Percentiles rank a stretch among this genome's conserved stretches.
These are phyloP conservation scores for Agonopterix arenella DNA, from an alignment of 2,888 invertebrate genomes.

Conservation along the genomic window DNA sequence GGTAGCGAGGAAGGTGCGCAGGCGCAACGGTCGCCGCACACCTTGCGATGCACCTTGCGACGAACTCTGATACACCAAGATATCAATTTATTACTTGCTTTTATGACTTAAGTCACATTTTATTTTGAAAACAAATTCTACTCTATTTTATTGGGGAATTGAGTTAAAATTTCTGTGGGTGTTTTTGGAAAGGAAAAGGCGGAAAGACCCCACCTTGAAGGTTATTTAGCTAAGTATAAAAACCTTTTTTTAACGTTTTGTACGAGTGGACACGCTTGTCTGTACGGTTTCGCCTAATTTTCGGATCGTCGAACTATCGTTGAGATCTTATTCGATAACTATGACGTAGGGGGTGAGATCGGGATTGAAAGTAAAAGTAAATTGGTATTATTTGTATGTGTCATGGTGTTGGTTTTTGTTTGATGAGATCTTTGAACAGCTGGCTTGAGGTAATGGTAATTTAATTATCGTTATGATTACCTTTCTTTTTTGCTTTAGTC, in stretches of 20 bases:
- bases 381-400: constrained; percentile 35
- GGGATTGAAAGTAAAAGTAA: constrained; percentile 2
- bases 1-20: constrained; percentile 41
- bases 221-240: constrained; percentile 65
- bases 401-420: constrained; percentile 32
- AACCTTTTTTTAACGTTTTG: constrained; percentile 50
- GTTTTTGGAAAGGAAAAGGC: constrained; percentile 19
- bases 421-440: too few species aligned
- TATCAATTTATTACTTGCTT: constrained; percentile 39
- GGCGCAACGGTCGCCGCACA: constrained; percentile 61
- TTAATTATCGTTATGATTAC: too few species aligned
- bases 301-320: constrained; percentile 36
- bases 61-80: constrained; percentile 54
- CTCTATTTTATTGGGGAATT: too few species aligned
- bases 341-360: constrained; percentile 11
- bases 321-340: constrained; percentile 52
- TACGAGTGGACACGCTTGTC: constrained; percentile 72
- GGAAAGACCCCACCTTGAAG: constrained; percentile 56
- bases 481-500: too few species aligned
- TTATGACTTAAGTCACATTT: constrained; percentile 23
- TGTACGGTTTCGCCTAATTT: constrained; percentile 44
- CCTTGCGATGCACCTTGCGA: constrained; percentile 72
- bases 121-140: constrained; percentile 3
- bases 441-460: too few species aligned
- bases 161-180: too few species aligned